These are phyloP conservation scores for Colletes collaris DNA, from an alignment of 2,888 invertebrate genomes.

Conservation along the genomic window DNA sequence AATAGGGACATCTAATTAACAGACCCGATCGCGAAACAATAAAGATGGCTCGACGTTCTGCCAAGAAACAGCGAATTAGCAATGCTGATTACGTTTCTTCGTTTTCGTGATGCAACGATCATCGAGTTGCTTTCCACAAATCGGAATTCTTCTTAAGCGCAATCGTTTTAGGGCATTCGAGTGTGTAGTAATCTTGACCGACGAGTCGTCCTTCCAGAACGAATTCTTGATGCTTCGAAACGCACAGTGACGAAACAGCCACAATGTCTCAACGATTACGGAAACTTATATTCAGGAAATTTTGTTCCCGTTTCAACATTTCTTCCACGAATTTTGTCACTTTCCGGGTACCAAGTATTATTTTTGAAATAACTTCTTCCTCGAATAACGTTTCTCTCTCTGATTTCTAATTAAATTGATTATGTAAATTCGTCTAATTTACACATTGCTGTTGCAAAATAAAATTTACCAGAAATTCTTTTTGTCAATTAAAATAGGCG, in stretches of 20 bases:
- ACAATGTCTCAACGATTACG: neutral
- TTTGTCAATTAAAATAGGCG: no score
- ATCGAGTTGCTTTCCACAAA: constrained; percentile 35
- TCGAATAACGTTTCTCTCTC: no score
- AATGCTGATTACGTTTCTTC: constrained; percentile 30
- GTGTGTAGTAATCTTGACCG: constrained; percentile 15
- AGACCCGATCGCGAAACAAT: neutral
- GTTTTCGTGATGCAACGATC: constrained; percentile 38
- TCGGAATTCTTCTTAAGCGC: constrained; percentile 18
- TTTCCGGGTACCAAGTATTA: neutral
- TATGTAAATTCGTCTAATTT: constrained; percentile 21
- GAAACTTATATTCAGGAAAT: constrained; percentile 12
- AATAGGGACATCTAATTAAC: neutral
- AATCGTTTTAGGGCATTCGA: constrained; percentile 24
- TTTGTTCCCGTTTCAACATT: neutral
- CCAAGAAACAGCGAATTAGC: constrained; percentile 40
- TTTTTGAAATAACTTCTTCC: no score
- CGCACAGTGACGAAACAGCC: constrained; percentile 24
- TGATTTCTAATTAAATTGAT: neutral
- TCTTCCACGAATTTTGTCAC: neutral
- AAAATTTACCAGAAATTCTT: neutral
- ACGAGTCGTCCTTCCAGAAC: constrained; percentile 20
- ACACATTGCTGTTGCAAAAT: constrained; percentile 14
- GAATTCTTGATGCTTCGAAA: constrained; percentile 20
- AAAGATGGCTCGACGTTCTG: constrained; percentile 13